phyloP scores from a whole-genome alignment of 2,797 vertebrate species.

The Pagetopsis macropterus region DNA sequence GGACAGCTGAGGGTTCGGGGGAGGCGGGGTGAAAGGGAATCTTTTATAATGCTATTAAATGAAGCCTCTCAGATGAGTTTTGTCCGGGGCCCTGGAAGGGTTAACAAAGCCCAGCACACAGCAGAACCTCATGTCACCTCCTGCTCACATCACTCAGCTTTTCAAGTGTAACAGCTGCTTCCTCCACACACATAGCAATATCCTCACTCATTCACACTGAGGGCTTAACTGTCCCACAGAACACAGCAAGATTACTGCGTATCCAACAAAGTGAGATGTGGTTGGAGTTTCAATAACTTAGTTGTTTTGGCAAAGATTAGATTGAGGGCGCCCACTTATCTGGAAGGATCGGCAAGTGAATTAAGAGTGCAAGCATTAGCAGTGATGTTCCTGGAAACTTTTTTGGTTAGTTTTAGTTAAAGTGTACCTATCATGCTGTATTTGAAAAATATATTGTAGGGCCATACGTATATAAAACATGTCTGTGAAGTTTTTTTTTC shows the following conservation, averaged over 20 bases:
- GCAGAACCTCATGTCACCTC: slow-evolving; percentile 75
- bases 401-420: slow-evolving; percentile 2
- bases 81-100: slow-evolving; percentile 59
- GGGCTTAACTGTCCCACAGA: slow-evolving; percentile 77
- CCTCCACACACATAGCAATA: slow-evolving; percentile 75
- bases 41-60: slow-evolving; percentile 78
- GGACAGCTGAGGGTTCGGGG: slow-evolving; percentile 66
- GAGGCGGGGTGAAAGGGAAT: slow-evolving; percentile 53
- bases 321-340: slow-evolving; percentile 40
- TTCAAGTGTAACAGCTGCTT: slow-evolving; percentile 81
- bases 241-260: slow-evolving; percentile 64
- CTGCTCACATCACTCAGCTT: slow-evolving; percentile 83
- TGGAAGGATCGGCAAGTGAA: slow-evolving; percentile 17
- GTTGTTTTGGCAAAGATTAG: slow-evolving; percentile 45
- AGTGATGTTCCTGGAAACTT: slow-evolving; percentile 19
- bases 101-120: slow-evolving; percentile 77
- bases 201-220: slow-evolving; percentile 74
- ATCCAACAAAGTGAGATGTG: slow-evolving; percentile 50
- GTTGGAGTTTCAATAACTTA: slow-evolving; percentile 60
- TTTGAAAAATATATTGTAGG: no score
- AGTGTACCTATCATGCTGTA: no score
- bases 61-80: slow-evolving; percentile 66
- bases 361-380: slow-evolving; percentile 31
- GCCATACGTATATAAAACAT: no score
- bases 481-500: no score